phyloP scores from a whole-genome alignment of 2,888 invertebrate genomes.

The Cheilosia soror region DNA sequence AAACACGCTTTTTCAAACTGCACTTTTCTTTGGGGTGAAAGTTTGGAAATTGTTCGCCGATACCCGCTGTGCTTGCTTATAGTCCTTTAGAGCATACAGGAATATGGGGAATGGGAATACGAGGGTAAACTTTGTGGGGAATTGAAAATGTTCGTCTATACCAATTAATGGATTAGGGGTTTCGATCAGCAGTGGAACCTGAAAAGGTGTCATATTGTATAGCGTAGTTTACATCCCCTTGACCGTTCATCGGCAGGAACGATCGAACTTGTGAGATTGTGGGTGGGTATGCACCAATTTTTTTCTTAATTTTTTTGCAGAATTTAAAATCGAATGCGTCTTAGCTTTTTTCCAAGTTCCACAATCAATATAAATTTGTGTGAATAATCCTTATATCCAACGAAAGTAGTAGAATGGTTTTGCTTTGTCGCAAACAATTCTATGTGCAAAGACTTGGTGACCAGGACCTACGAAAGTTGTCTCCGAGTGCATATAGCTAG shows the following conservation, averaged over 20 bases:
- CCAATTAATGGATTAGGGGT: conserved; percentile 69
- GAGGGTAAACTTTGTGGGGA: conserved; percentile 53
- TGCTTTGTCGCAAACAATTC: no score
- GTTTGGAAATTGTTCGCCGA: conserved; percentile 48
- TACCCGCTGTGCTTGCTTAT: background rate
- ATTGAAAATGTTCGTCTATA: conserved; percentile 68
- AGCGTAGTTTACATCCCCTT: background rate
- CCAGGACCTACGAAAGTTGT: no score
- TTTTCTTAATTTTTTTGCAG: no score
- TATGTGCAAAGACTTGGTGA: no score
- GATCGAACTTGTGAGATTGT: no score
- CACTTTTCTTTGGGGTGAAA: conserved; percentile 56
- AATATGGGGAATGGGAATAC: conserved; percentile 22
- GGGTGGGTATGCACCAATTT: no score
- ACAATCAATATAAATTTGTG: no score
- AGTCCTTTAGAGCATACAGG: background rate
- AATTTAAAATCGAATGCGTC: no score
- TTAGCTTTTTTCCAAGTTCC: no score
- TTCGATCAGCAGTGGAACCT: conserved; percentile 52
- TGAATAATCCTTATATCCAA: no score
- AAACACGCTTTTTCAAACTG: conserved; percentile 51
- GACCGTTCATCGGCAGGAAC: background rate
- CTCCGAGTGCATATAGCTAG: no score
- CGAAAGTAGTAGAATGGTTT: no score
- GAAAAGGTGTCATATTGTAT: conserved; percentile 26